A percentile compares a stretch with the other conserved stretches of the same genome.
phyloP scores from a whole-genome alignment of 2,888 invertebrate species.

The Mamestra brassicae region DNA sequence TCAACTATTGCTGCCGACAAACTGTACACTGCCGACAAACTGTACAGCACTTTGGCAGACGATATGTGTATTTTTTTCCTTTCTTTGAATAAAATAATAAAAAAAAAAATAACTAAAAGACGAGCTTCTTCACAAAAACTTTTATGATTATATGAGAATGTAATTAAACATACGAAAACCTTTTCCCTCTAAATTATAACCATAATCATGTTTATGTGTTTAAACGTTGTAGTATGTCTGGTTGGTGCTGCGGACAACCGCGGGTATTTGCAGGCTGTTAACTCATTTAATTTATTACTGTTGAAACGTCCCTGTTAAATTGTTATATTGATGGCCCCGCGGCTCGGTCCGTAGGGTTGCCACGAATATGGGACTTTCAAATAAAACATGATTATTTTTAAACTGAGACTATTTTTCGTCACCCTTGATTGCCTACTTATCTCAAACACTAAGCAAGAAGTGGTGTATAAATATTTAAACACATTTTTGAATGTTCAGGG shows the following conservation, averaged over 20 bases:
- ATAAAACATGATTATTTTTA: neutral
- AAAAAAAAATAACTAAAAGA: neutral
- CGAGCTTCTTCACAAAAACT: neutral
- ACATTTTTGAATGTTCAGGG: no score
- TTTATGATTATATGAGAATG: neutral
- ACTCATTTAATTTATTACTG: slow-evolving; percentile 89
- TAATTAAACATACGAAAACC: slow-evolving; percentile 11
- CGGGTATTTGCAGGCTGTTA: slow-evolving; percentile 82
- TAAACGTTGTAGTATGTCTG: slow-evolving; percentile 44
- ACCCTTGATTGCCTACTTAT: no score
- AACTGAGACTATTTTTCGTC: no score
- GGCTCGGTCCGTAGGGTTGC: slow-evolving; percentile 72
- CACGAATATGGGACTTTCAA: neutral
- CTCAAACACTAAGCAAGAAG: no score
- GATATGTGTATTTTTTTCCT: no score
- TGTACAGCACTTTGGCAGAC: no score
- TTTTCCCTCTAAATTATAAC: slow-evolving; percentile 7
- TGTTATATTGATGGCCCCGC: slow-evolving; percentile 87
- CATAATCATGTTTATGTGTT: slow-evolving; percentile 57
- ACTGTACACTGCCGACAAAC: no score
- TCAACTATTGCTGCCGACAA: no score
- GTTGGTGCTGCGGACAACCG: slow-evolving; percentile 66
- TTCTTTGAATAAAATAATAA: no score
- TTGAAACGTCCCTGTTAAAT: slow-evolving; percentile 88
- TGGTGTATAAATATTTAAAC: no score